Evolutionary conservation across 2,888 invertebrate species (phyloP), one percentile per base, ranked within the genome.

Genomic region (Erebia ligea): DNA sequence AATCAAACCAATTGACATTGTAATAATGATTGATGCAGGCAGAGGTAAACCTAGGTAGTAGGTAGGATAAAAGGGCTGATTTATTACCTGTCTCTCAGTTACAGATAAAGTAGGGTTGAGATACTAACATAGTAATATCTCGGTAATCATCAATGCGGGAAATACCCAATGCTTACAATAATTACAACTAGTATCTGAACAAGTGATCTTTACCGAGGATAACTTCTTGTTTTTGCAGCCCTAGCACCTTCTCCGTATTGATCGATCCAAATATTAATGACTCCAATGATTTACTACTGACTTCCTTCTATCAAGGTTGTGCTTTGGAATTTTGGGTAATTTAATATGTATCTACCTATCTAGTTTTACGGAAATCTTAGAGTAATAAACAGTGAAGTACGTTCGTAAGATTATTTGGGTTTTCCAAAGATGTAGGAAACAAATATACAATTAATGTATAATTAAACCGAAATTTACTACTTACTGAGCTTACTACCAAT

Each of bases 131-230:
- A 34, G 6, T 34, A 34, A 34, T 34, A 34, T 34, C 34, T 34
- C n/a, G 34, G 6, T 34, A 34, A 34, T 34, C 34, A 34, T 45
- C 21, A 48, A 19, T 19, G 21, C 19, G 62, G 62, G 62, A 62
- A 62, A 21, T 62, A 45, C 42, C 48, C 48, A 62, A 9, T 8
- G 57, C 57, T 58, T 34, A 42, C 19, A 17, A 11, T 42, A 19
- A 61, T 42, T 61, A 59, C 17, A 17, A 17, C 40, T 11, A 61
- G 42, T 61, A 13, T 61, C 61, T 11, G 48, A 48, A 21, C 48
- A 45, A 62, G 62, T 62, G 62, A 62, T 48, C 62, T 62, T 62
- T 62, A 62, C 19, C 62, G 62, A 62, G 62, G 62, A 62, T 48
- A 45, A 21, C 62, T 4, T 19, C 45, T 48, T 48, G 21, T 48